Percentiles rank a stretch among this genome's conserved stretches.
phyloP scores from a whole-genome alignment of 2,113 vertebrate species.

The Pelecanoides urinatrix region DNA sequence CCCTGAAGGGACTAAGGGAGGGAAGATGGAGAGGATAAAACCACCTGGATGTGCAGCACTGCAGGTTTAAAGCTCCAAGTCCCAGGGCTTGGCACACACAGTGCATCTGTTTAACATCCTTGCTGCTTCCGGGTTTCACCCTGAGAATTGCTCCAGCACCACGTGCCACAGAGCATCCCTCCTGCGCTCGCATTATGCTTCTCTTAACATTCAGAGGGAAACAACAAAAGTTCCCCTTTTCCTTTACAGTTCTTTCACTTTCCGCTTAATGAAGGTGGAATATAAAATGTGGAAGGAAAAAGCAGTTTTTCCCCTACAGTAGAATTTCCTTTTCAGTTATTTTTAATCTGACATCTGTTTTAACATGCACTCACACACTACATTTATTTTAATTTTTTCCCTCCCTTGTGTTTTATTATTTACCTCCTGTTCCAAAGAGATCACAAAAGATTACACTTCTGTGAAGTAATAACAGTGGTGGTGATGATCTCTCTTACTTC shows the following conservation, averaged over 20 bases:
- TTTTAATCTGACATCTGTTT: conserved; percentile 65
- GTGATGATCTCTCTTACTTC: not conserved
- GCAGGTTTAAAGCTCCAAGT: not conserved
- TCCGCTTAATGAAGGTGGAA: conserved; percentile 21
- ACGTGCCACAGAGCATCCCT: not conserved
- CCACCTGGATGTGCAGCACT: not conserved
- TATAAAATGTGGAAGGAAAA: conserved; percentile 43
- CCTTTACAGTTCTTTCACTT: conserved; percentile 14
- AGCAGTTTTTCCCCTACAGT: conserved; percentile 18
- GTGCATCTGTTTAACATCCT: conserved; percentile 8
- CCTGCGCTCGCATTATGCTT: not conserved
- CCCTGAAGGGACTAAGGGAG: not conserved
- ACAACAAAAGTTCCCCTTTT: conserved; percentile 18
- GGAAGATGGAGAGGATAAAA: not conserved
- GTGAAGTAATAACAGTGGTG: not conserved
- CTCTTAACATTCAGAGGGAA: not conserved
- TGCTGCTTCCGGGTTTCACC: not conserved
- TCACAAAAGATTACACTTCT: conserved; percentile 61
- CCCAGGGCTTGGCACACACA: not conserved
- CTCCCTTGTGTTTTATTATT: conserved; percentile 67
- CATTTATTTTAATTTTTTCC: conserved; percentile 46
- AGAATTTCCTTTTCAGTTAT: conserved; percentile 54
- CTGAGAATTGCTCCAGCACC: not conserved
- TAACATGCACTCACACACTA: conserved; percentile 27
- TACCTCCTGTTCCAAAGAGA: conserved; percentile 52